phyloP scores from a whole-genome alignment of 2,113 vertebrate species.

The Tragelaphus scriptus region DNA sequence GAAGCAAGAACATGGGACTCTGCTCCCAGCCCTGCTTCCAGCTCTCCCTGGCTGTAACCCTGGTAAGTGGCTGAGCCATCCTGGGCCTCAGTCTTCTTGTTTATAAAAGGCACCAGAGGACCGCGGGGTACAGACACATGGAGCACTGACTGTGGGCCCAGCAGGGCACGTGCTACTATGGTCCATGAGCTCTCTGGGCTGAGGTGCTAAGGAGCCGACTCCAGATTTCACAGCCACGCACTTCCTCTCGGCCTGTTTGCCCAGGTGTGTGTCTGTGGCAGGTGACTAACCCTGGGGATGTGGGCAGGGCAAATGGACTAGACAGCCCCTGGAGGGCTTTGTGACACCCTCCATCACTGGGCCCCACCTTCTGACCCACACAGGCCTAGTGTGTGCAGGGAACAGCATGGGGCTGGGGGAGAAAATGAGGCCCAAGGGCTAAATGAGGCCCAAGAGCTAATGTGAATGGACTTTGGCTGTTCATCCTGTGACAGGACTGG shows the following conservation, averaged over 20 bases:
- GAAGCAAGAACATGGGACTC: not conserved
- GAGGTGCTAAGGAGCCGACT: not conserved
- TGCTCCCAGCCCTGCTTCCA: not conserved
- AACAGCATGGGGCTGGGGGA: not conserved
- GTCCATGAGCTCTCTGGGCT: not conserved
- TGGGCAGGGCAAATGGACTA: not conserved
- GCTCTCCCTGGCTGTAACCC: not conserved
- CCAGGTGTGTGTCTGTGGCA: not conserved
- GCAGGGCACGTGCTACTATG: accelerated
- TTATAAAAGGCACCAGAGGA: not conserved
- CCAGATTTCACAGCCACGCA: not conserved
- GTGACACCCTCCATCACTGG: not conserved
- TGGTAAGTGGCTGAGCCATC: no score
- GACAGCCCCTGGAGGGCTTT: not conserved
- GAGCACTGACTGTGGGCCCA: no score
- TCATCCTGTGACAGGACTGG: not conserved
- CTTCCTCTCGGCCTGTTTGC: not conserved
- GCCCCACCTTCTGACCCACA: not conserved
- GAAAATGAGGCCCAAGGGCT: no score
- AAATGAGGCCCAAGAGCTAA: not conserved
- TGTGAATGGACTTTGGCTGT: not conserved
- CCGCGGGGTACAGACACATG: not conserved
- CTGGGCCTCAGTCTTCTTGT: not conserved
- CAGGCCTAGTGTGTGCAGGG: not conserved
- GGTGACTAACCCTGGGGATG: not conserved